These are phyloP conservation scores for Potamilus streckersoni DNA, from an alignment of 1,140 invertebrate species.

Conservation along the genomic window DNA sequence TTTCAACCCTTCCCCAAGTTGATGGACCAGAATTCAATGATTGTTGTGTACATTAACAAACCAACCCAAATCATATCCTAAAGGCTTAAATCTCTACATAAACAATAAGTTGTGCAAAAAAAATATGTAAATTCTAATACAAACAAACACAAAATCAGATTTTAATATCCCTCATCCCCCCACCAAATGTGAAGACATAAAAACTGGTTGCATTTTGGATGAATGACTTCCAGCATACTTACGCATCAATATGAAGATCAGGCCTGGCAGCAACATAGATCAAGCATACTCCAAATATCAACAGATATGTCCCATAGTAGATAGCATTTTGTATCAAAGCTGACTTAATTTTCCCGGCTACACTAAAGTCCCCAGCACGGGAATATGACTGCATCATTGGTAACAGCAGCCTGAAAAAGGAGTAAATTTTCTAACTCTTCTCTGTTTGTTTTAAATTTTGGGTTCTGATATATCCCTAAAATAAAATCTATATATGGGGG, in stretches of 20 bases:
- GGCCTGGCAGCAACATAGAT: constrained; percentile 95
- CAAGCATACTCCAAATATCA: constrained; percentile 93
- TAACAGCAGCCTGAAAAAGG: constrained; percentile 83
- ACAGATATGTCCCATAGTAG: constrained; percentile 97
- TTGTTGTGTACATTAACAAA: too few relatives aligned
- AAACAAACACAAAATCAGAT: too few relatives aligned
- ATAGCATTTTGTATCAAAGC: constrained; percentile 97
- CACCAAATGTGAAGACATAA: too few relatives aligned
- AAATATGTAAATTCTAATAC: too few relatives aligned
- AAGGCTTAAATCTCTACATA: too few relatives aligned
- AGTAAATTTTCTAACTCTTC: not conserved
- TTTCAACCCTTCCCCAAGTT: too few relatives aligned
- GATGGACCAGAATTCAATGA: too few relatives aligned
- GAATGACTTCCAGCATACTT: constrained; percentile 47
- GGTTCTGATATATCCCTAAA: too few relatives aligned
- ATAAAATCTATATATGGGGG: too few relatives aligned
- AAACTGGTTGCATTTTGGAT: not conserved
- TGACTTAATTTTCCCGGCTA: constrained; percentile 94
- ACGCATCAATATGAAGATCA: constrained; percentile 89
- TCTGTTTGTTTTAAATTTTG: not conserved
- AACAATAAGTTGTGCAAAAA: too few relatives aligned
- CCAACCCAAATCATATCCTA: too few relatives aligned
- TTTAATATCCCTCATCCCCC: too few relatives aligned
- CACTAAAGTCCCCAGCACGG: constrained; percentile 96
- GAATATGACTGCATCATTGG: constrained; percentile 99